Evolutionary conservation across 1,140 invertebrate species (phyloP), one percentile per base, ranked within the genome.

Genomic region (Mylabris phalerata): DNA sequence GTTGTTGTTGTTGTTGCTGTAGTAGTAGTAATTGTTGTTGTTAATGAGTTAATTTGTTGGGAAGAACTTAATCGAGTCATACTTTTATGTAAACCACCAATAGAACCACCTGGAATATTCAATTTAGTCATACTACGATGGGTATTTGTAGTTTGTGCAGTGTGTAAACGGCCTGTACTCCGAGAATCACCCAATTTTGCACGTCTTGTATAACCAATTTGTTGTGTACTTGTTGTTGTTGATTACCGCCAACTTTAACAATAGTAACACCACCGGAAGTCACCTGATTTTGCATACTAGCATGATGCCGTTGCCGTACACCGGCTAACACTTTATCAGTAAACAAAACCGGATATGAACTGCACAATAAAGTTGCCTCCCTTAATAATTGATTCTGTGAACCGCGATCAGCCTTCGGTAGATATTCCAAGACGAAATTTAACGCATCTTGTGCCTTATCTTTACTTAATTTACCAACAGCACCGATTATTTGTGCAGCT

Each of bases 61-160:
- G 84, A 87, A 6, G 85, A 87, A 59, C 85, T 87, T 42, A 89
- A 72, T 41, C 87, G 78, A n/a, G 87, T 89, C 86, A 89, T 88
- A 69, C 87, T 89, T 69, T 88, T 89, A 69, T 89, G 86, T 1
- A 89, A 75, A n/a, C 86, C 86, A 7, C 85, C 84, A 11, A 87
- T 83, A 4, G 86, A 88, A 13, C 86, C 85, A 78, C 79, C 82
- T 49, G 82, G 82, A 62, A 86, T 81, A 74, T 88, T 88, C 5
- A 89, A 75, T 11, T 84, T 75, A 0, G 86, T 88, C 82, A 88
- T 88, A 70, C 85, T 87, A 38, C 86, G 73, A 67, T 87, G 84
- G 25, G 82, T 83, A 63, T 82, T 83, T 24, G 82, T 80, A 64
- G 81, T 83, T 42, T 82, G 80, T 9, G 83, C 80, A 4, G 84